A percentile compares a stretch with the other conserved stretches of the same genome.
Evolutionary conservation across 2,888 invertebrate species (phyloP).

Genomic region (Tenthredo mesomela): DNA sequence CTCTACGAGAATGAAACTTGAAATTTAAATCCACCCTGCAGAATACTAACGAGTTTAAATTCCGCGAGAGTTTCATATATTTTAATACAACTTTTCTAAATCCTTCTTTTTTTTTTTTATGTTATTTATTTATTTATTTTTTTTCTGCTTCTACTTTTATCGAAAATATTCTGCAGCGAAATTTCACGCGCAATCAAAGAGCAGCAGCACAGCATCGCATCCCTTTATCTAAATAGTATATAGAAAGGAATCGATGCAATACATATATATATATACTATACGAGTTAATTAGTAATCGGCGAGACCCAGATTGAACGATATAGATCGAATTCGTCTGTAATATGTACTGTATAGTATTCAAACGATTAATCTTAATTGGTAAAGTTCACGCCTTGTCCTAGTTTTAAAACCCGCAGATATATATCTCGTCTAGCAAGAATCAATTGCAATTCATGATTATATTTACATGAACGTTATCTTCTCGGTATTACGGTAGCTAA

Average conservation of each 20-base stretch:
- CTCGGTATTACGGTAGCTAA: neutral
- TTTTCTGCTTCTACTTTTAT: no score
- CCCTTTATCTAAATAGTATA: neutral
- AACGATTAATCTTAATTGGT: conserved; percentile 42
- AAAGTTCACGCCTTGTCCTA: conserved; percentile 39
- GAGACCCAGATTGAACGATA: neutral
- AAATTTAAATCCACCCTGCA: conserved; percentile 12
- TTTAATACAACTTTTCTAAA: neutral
- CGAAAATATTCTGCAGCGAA: neutral
- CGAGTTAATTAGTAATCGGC: conserved; percentile 8
- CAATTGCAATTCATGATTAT: conserved; percentile 38
- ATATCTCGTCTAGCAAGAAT: conserved; percentile 12
- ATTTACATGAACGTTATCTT: neutral
- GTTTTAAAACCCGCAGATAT: neutral
- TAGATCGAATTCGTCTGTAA: neutral
- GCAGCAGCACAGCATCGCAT: neutral
- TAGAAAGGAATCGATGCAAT: neutral
- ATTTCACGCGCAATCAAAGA: neutral
- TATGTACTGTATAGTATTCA: neutral
- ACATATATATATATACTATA: neutral
- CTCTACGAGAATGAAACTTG: conserved; percentile 11
- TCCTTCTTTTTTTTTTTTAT: neutral
- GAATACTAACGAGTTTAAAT: neutral
- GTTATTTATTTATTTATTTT: no score
- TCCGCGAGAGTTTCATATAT: neutral